Conservation (phyloP, 2,888 invertebrate genomes). For the Pseudoips prasinana region DNA sequence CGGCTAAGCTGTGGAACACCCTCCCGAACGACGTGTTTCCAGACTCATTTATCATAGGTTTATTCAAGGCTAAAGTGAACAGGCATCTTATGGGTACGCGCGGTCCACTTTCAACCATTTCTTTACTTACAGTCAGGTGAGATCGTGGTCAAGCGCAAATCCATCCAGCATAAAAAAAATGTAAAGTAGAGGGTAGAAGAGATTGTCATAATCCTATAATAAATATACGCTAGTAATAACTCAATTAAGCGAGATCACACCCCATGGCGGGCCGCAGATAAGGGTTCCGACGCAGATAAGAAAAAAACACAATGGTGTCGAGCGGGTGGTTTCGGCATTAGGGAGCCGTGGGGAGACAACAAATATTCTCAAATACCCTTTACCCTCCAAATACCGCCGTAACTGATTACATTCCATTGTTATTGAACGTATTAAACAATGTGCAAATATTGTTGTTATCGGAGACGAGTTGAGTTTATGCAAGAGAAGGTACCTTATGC, state of each 20-base stretch:
- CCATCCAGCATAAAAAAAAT: too few species aligned
- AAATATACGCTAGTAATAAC: constrained; percentile 71
- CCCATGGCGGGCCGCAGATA: constrained; percentile 49
- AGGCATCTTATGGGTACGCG: too few species aligned
- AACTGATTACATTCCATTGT: constrained; percentile 73
- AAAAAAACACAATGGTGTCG: constrained; percentile 57
- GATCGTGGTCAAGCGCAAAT: too few species aligned
- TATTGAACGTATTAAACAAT: constrained; percentile 61
- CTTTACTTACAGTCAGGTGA: too few species aligned
- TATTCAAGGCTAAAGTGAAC: too few species aligned
- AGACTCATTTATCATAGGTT: too few species aligned
- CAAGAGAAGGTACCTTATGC: constrained; percentile 7
- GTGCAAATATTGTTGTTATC: constrained; percentile 52
- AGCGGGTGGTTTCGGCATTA: constrained; percentile 48
- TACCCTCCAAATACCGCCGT: constrained; percentile 57
- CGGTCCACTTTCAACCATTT: too few species aligned
- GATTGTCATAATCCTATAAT: constrained; percentile 50
- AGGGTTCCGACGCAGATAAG: constrained; percentile 49
- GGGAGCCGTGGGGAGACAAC: constrained; percentile 35
- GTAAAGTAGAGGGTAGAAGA: too few species aligned
- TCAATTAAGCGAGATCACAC: constrained; percentile 71
- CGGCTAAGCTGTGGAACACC: too few species aligned
- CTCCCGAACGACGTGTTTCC: too few species aligned
- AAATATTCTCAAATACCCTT: constrained; percentile 57
- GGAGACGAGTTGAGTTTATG: constrained; percentile 11